phyloP scores from a whole-genome alignment of 2,113 vertebrate genomes.

The Anoplopoma fimbria region DNA sequence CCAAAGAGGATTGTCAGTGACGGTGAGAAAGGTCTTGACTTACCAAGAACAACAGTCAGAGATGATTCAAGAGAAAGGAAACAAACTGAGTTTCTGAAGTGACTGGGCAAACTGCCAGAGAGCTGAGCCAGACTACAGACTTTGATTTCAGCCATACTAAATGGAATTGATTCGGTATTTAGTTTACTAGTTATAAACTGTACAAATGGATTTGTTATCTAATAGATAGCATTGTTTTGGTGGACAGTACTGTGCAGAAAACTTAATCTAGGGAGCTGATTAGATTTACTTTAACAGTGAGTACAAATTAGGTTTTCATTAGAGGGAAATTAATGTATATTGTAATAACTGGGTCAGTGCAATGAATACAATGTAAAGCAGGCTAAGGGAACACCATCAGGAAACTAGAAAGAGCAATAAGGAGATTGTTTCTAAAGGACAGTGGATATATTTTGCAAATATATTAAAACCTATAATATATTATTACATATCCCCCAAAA shows the following conservation, averaged over 20 bases:
- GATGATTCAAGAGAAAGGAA: constrained; percentile 6
- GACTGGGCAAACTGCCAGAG: constrained; percentile 22
- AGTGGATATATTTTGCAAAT: too few species aligned
- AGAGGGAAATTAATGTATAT: too few species aligned
- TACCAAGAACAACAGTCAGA: constrained; percentile 15
- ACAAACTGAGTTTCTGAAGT: constrained; percentile 22
- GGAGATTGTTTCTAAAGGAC: too few species aligned
- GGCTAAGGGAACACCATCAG: background rate
- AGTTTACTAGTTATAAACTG: background rate
- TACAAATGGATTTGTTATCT: background rate
- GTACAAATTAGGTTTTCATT: too few species aligned
- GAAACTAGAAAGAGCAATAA: background rate
- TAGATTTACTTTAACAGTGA: too few species aligned
- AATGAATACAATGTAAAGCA: background rate
- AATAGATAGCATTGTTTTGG: background rate
- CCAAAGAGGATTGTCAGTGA: constrained; percentile 46
- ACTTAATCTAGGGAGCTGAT: background rate
- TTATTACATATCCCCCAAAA: too few species aligned
- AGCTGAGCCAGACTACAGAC: background rate
- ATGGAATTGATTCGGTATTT: background rate
- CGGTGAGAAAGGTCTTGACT: constrained; percentile 24
- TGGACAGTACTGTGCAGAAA: background rate
- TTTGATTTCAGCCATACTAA: background rate
- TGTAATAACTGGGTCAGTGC: background rate
- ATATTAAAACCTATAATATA: too few species aligned